phyloP scores from a whole-genome alignment of 64 coral and sea anemone species.

The Hydrozoanthus tunicans region DNA sequence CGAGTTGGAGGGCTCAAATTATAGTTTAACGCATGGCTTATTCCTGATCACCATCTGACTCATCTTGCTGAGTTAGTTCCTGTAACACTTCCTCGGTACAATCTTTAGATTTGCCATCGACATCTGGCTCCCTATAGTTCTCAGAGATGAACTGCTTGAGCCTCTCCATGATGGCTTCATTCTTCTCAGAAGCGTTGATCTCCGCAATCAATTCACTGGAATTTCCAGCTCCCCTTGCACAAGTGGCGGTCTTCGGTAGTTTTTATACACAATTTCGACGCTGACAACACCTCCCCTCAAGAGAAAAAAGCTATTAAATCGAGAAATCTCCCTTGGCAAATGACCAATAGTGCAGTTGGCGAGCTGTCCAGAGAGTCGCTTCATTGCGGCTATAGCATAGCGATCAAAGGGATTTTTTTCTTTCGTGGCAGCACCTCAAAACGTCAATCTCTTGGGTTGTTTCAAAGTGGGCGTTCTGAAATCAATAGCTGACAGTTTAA shows the following conservation, averaged over 20 bases:
- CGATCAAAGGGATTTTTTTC: background rate
- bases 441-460: background rate
- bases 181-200: slow-evolving; percentile 32
- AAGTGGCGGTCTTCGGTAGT: slow-evolving; percentile 39
- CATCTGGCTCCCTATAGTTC: slow-evolving; percentile 37
- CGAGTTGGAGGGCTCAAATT: slow-evolving; percentile 36
- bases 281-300: slow-evolving; percentile 38
- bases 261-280: slow-evolving; percentile 38
- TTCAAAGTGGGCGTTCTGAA: too few species aligned
- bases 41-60: slow-evolving; percentile 27
- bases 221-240: slow-evolving; percentile 47
- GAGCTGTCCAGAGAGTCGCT: background rate
- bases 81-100: slow-evolving; percentile 31
- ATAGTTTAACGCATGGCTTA: background rate
- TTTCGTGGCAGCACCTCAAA: background rate
- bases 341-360: slow-evolving; percentile 41
- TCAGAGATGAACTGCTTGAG: slow-evolving; percentile 30
- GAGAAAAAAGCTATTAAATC: slow-evolving; percentile 50
- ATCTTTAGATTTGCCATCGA: slow-evolving; percentile 36
- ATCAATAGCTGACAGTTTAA: too few species aligned
- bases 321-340: slow-evolving; percentile 48
- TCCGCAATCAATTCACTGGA: slow-evolving; percentile 19
- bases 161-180: slow-evolving; percentile 22
- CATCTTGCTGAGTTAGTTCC: slow-evolving; percentile 35
- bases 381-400: background rate